Evolutionary conservation across 1,140 invertebrate species (phyloP), one percentile per base, ranked within the genome.

Genomic region (Reticulitermes speratus): DNA sequence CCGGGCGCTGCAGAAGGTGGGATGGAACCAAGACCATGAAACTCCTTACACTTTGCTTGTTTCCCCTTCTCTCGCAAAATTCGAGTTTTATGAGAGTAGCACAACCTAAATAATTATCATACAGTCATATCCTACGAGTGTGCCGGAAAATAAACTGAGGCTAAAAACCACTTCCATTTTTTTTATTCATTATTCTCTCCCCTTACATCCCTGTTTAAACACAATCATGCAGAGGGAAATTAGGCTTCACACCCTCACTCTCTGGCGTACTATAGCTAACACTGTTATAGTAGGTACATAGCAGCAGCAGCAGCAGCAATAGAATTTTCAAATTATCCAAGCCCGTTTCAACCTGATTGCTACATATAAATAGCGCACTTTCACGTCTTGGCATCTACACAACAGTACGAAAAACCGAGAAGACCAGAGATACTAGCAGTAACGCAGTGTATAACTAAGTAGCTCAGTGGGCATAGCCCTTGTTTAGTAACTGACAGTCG

Each of bases 81-180:
- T 25, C 14, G n/a, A n/a, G 8, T 30, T 75, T 75, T 75, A 75
- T 75, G 65, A 75, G 25, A 75, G 25, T 25, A 75, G 25, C n/a
- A 6, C n/a, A 75, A 25, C 65, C 7, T n/a, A 75, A 30, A n/a
- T 75, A 75, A 75, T 75, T 75, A 75, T 75, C n/a, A 75, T n/a
- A 14, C n/a, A 75, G n/a, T 25, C n/a, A n/a, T 8, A 7, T 75
- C 9, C 65, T 12, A 30, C 14, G n/a, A 30, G 65, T 75, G n/a
- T 75, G 9, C 65, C 16, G 65, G 65, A 75, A 75, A 30, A 75
- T 75, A 75, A 75, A 75, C 25, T 75, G 65, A 75, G n/a, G 25
- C 65, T 75, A 75, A 75, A 75, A 75, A 75, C 65, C 65, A 75
- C 65, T 75, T 25, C 65, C 65, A 30, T 75, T 75, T 25, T 75